Evolutionary conservation across 2,113 vertebrate species (phyloP), one percentile per base, ranked within the genome.

Genomic region (Diphyllodes magnificus): DNA sequence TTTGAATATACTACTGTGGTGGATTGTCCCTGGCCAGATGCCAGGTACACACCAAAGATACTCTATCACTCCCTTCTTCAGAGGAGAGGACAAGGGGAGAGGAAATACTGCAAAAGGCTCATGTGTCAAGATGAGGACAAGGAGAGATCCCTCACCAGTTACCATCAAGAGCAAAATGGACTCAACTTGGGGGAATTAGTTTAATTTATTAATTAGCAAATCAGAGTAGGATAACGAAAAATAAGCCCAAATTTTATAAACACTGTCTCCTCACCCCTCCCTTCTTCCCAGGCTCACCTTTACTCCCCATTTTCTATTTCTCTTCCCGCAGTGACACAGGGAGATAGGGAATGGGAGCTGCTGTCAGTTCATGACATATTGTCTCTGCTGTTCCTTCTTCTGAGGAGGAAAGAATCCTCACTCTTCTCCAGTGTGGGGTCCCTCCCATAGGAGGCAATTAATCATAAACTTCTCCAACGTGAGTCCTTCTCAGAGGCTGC

Each of bases 1-100:
- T 91, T 96, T 95, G 72, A 85, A 94, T 96, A 95, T 95, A 89
- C 79, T 93, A 10, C 20, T 57, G 5, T 27, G 28, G 23, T 50
- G 50, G 3, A 20, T 27, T 81, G 35, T 50, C 28, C 35, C 33
- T 63, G 49, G 20, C 42, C 33, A 23, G 31, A 22, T 68, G 16
- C 19, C 23, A 63, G 20, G 31, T 69, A 17, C 11, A 37, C 33
- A 63, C 27, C 16, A 57, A 76, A 82, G 16, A 28, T 21, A 21
- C 16, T 56, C 19, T 61, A 9, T 49, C 35, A 56, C 23, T 44
- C 6, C 18, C 7, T 6, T 68, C 13, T 60, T 69, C 35, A 56
- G 23, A 31, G 15, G 35, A 35, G 16, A 31, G 19, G 13, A 30
- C 5, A 24, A 24, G 22, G 8, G 27, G 18, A 61, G 31, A 75